Evolutionary conservation across 2,797 vertebrate species (phyloP), one percentile per base, ranked within the genome.

Genomic region (Borostomias antarcticus): DNA sequence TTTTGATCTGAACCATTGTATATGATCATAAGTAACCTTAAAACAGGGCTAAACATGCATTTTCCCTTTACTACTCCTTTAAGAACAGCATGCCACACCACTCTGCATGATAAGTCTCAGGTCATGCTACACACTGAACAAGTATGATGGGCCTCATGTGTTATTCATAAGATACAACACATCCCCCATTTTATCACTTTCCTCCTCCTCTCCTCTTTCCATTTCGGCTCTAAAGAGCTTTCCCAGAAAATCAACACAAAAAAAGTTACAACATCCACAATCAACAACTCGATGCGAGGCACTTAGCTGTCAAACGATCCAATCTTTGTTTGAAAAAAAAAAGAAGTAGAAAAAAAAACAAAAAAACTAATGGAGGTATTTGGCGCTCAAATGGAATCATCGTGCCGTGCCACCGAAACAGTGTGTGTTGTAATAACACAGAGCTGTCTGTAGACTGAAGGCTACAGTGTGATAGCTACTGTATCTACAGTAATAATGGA

Each of bases 151-250:
- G 66, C 28, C 76, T 88, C 80, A 87, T 91, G 72, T 69, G 77
- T 88, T 90, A 90, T 91, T 90, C 77, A 91, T 88, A 60, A 79
- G 72, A 82, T 81, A 80, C 29, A 33, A 33, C 6, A 33, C 4
- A 33, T 85, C 67, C 82, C 64, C 78, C 74, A 57, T 70, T 78
- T 67, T 74, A 43, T 4, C 66, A 64, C 63, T 82, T 85, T 87
- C 85, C 85, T 74, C 68, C 74, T 81, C 70, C 4, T 19, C 79
- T 82, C 70, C 74, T 86, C 73, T 89, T 89, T 89, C 89, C 89
- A 91, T 91, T 77, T 88, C 81, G 81, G 83, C 77, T 75, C 77
- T 74, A 86, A 86, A 89, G 82, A 88, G 89, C 81, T 81, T 88
- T 80, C 88, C 84, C 85, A 85, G 82, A 43, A 65, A 86, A 81